Conservation (phyloP, 2,797 vertebrate species). For the Pelochelys cantorii region DNA sequence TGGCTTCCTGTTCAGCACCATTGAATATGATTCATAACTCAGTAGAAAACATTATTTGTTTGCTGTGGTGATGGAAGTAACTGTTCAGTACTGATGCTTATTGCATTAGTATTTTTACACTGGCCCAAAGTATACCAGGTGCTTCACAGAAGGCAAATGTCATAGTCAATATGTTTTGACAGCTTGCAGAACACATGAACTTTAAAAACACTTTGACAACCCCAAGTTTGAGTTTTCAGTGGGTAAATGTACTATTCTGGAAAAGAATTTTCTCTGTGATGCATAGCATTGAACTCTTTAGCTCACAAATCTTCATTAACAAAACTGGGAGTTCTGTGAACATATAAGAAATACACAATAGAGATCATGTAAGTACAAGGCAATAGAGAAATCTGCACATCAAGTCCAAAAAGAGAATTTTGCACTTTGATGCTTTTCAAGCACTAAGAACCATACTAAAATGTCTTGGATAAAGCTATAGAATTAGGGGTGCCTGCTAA, state of each 20-base stretch:
- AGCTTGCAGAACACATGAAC: neutral
- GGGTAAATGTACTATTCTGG: neutral
- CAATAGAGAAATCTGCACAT: neutral
- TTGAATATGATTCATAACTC: conserved; percentile 62
- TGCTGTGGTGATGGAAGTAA: conserved; percentile 26
- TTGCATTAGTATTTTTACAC: conserved; percentile 11
- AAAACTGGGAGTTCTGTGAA: neutral
- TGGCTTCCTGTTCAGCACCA: conserved; percentile 39
- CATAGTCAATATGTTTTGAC: neutral
- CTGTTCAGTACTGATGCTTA: conserved; percentile 20
- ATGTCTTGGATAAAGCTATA: neutral
- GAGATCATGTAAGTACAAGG: neutral
- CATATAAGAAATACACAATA: neutral
- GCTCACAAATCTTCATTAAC: neutral
- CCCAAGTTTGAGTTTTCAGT: neutral
- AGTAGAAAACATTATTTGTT: conserved; percentile 53
- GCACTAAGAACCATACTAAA: neutral
- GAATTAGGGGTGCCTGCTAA: neutral
- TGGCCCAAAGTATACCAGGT: neutral
- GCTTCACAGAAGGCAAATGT: conserved; percentile 10
- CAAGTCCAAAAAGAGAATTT: neutral
- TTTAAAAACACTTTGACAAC: neutral
- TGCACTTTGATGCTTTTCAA: conserved; percentile 13
- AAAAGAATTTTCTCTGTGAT: neutral
- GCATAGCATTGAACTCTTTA: neutral